Evolutionary conservation across 2,888 invertebrate genomes (phyloP).

Genomic region (Myopa testacea): DNA sequence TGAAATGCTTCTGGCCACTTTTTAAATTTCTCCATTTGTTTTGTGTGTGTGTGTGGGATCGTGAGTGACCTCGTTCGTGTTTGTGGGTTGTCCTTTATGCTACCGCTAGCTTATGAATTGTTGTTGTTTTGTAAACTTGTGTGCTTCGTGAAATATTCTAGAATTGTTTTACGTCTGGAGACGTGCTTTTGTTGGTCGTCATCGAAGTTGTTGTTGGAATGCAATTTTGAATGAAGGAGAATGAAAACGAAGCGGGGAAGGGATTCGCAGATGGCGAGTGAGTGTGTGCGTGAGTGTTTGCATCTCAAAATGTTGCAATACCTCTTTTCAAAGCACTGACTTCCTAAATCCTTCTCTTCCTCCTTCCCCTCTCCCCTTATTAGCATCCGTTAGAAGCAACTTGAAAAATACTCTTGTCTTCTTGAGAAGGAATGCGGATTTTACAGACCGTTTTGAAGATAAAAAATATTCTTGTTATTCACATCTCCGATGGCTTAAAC

Average conservation of each 20-base stretch:
- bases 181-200: too few relatives aligned
- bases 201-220: too few relatives aligned
- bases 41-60: not conserved
- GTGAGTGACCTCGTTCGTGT: slow-evolving; percentile 5
- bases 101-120: not conserved
- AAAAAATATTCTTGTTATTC: not conserved
- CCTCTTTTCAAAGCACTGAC: too few relatives aligned
- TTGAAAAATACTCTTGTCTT: too few relatives aligned
- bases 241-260: too few relatives aligned
- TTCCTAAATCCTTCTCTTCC: too few relatives aligned
- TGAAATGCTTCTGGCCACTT: not conserved
- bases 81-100: not conserved
- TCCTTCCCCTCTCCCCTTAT: too few relatives aligned
- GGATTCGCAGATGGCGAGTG: too few relatives aligned
- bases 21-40: not conserved
- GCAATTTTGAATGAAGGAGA: too few relatives aligned
- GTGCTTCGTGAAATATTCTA: not conserved
- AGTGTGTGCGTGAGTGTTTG: too few relatives aligned
- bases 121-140: not conserved
- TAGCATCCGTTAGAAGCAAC: too few relatives aligned
- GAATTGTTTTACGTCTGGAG: not conserved
- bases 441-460: not conserved
- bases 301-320: too few relatives aligned
- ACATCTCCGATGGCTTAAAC: not conserved
- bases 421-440: not conserved